Evolutionary conservation across 2,113 vertebrate species (phyloP), one percentile per base, ranked within the genome.

Genomic region (Xiphorhynchus elegans): DNA sequence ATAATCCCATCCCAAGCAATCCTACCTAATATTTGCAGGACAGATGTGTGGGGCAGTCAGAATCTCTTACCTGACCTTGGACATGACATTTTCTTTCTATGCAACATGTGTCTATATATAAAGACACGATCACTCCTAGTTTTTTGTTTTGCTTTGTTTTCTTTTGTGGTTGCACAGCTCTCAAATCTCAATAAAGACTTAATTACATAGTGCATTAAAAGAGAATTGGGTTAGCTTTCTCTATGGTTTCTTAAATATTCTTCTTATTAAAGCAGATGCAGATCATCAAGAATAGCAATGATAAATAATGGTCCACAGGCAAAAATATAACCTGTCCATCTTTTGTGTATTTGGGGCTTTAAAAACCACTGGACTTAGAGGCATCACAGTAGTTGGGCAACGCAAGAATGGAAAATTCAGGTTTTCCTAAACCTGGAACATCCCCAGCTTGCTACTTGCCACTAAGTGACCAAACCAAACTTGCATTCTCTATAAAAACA

Each of bases 161-260:
- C 18, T 84, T 90, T 81, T 90, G 95, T 90, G 88, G 95, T 93
- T 95, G 72, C 46, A 62, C 58, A 90, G 83, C 62, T 92, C 56
- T 92, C 88, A 92, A 93, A 94, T 96, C 78, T 95, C 91, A 96
- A 93, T 82, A 58, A 92, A 87, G 70, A 79, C 58, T 95, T 96
- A 95, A 97, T 90, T 95, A 87, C 80, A 87, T 1, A 10, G 76
- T 73, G 73, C 28, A 87, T 82, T 95, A 81, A 87, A 89, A 79
- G 66, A 95, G 49, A 94, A 96, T 79, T 72, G 62, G 20, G 16
- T 83, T 80, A 79, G 50, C 42, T 93, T 84, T 90, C 83, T 49
- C 93, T 78, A 92, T 50, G 80, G 47, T 89, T 90, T 91, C 69
- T 90, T 72, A 88, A 95, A 70, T 84, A 64, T 79, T 89, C 49